Evolutionary conservation across 2,113 vertebrate genomes (phyloP).

Genomic region (Pterocles gutturalis): DNA sequence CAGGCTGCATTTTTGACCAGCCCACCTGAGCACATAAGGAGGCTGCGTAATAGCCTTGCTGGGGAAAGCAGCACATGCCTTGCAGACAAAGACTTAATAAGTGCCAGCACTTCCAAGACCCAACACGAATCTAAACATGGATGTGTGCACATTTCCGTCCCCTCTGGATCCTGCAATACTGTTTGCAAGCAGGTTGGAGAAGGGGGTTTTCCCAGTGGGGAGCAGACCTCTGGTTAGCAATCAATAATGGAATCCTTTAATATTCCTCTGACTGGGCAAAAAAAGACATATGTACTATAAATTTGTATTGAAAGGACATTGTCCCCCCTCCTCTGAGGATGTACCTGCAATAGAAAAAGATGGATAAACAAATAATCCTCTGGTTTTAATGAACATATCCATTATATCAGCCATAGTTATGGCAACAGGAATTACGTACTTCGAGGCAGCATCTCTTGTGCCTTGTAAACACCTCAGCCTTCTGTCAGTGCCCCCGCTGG

Average conservation of each 20-base stretch:
- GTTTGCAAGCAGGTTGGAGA: not conserved
- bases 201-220: not conserved
- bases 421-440: slow-evolving; percentile 67
- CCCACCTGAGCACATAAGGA: not conserved
- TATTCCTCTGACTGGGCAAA: slow-evolving; percentile 50
- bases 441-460: slow-evolving; percentile 74
- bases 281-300: slow-evolving; percentile 20
- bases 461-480: slow-evolving; percentile 82
- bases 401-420: slow-evolving; percentile 75
- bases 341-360: slow-evolving; percentile 46
- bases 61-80: rapidly evolving
- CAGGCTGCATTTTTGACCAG: not conserved
- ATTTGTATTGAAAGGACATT: slow-evolving; percentile 4
- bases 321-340: not conserved
- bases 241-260: slow-evolving; percentile 65
- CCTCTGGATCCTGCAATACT: not conserved
- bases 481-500: slow-evolving; percentile 72
- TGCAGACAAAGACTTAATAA: not conserved
- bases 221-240: slow-evolving; percentile 31
- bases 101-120: not conserved
- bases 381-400: slow-evolving; percentile 79
- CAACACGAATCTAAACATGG: not conserved
- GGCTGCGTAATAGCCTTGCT: rapidly evolving
- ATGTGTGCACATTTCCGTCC: not conserved
- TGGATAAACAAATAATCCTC: slow-evolving; percentile 73